Conservation (phyloP, 2,113 vertebrate genomes). For the Anoura caudifer region DNA sequence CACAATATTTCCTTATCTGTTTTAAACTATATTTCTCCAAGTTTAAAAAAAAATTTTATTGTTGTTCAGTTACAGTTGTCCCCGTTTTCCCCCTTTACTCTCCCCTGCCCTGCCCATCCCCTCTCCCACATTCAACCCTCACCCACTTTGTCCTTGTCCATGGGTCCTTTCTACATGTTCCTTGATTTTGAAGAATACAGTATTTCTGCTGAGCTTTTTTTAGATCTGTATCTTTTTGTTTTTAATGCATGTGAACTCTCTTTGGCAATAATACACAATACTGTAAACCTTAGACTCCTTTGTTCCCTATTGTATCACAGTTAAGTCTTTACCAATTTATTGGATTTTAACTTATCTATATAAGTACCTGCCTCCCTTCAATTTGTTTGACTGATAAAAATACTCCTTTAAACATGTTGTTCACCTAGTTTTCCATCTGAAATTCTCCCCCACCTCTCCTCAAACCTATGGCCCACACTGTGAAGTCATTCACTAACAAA, state of each 20-base stretch:
- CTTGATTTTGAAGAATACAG: not conserved
- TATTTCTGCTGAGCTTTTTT: not conserved
- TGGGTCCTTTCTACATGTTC: too few relatives aligned
- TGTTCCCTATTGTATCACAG: not conserved
- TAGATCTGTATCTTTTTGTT: not conserved
- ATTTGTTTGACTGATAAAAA: not conserved
- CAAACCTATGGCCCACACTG: not conserved
- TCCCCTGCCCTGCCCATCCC: too few relatives aligned
- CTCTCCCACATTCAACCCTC: too few relatives aligned
- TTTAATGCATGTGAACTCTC: not conserved
- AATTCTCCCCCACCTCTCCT: not conserved
- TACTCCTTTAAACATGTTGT: not conserved
- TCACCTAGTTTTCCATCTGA: not conserved
- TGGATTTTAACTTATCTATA: not conserved
- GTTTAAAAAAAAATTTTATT: too few relatives aligned
- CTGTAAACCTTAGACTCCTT: rapidly evolving
- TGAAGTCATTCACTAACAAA: not conserved
- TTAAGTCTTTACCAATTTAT: not conserved
- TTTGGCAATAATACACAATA: not conserved
- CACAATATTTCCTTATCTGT: not conserved
- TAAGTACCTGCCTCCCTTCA: not conserved
- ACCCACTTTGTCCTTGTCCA: too few relatives aligned
- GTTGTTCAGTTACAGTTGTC: too few relatives aligned
- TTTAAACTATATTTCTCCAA: not conserved
- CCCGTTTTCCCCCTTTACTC: too few relatives aligned